A percentile compares a stretch with the other conserved stretches of the same genome.
These are phyloP conservation scores for Dryas iulia DNA, from an alignment of 1,140 invertebrate genomes.

Conservation along the genomic window DNA sequence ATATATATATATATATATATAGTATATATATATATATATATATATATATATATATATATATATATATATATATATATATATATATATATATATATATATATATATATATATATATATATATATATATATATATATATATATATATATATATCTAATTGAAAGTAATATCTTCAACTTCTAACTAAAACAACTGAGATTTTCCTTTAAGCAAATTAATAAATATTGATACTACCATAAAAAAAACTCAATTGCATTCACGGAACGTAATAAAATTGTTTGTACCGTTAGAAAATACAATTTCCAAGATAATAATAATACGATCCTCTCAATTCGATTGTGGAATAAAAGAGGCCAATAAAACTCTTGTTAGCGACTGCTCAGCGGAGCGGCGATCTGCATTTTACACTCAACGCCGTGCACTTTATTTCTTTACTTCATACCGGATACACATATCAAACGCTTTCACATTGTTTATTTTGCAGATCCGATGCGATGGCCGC, in stretches of 20 bases:
- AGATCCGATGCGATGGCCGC: slow-evolving; percentile 38
- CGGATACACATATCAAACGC: slow-evolving; percentile 37
- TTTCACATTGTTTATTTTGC: slow-evolving; percentile 49
- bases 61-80: too few relatives aligned
- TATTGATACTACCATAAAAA: too few relatives aligned
- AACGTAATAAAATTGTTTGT: not conserved
- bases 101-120: too few relatives aligned
- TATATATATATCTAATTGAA: too few relatives aligned
- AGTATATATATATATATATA: too few relatives aligned
- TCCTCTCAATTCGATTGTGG: slow-evolving; percentile 37
- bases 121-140: too few relatives aligned
- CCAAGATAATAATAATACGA: slow-evolving; percentile 24
- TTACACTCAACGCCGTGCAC: slow-evolving; percentile 55
- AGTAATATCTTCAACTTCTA: too few relatives aligned
- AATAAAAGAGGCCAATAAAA: slow-evolving; percentile 61
- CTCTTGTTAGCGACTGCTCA: slow-evolving; percentile 51
- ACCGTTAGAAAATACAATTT: slow-evolving; percentile 2
- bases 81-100: too few relatives aligned
- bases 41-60: too few relatives aligned
- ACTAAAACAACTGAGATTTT: too few relatives aligned
- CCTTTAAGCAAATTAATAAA: too few relatives aligned
- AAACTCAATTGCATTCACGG: not conserved
- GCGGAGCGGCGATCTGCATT: slow-evolving; percentile 63
- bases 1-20: too few relatives aligned
- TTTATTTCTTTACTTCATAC: slow-evolving; percentile 59